These are phyloP conservation scores for Meghimatium bilineatum DNA, from an alignment of 2,888 invertebrate species.

Conservation along the genomic window DNA sequence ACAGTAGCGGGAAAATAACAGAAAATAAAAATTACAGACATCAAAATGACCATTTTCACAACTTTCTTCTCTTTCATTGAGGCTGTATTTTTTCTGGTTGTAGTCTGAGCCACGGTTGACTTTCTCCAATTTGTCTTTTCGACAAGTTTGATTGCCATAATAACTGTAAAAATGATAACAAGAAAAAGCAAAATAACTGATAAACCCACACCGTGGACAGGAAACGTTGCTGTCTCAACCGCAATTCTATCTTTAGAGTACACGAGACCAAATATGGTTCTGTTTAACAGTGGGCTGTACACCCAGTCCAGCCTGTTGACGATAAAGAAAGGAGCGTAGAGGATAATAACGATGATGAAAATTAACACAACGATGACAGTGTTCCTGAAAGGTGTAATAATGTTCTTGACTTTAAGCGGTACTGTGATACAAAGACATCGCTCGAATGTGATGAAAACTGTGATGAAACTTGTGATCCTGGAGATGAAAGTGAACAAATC, in stretches of 20 bases:
- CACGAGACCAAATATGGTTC: not conserved
- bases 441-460: not conserved
- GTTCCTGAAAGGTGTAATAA: not conserved
- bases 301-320: not conserved
- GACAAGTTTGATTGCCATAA: not conserved
- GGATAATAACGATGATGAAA: not conserved
- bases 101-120: no score
- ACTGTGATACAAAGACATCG: not conserved
- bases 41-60: not conserved
- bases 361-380: not conserved
- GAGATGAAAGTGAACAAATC: not conserved
- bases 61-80: not conserved
- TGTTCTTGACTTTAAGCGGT: slow-evolving; percentile 1
- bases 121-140: not conserved
- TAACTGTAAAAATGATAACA: not conserved
- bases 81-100: not conserved
- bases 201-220: not conserved
- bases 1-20: not conserved
- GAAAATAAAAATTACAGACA: not conserved
- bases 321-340: not conserved
- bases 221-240: not conserved
- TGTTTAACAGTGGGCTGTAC: not conserved
- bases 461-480: not conserved
- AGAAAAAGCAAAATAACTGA: not conserved
- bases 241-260: not conserved